Evolutionary conservation across 2,113 vertebrate species (phyloP).

Genomic region (Myiopsitta monachus): DNA sequence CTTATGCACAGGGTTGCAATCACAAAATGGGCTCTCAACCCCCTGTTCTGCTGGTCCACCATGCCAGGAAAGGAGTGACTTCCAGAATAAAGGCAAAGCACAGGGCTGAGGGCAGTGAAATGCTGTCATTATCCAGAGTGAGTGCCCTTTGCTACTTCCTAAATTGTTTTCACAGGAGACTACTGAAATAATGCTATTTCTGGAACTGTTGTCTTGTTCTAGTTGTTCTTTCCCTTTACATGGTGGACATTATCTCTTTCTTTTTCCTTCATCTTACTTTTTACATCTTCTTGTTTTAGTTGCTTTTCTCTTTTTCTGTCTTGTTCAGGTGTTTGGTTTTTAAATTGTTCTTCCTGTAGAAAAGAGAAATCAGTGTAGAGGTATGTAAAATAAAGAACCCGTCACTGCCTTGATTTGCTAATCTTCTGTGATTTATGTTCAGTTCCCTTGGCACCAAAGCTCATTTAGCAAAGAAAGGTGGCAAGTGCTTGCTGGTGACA

Average conservation of each 20-base stretch:
- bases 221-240: neutral
- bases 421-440: neutral
- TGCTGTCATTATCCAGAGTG: neutral
- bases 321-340: neutral
- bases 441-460: neutral
- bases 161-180: neutral
- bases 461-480: neutral
- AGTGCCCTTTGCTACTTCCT: neutral
- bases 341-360: neutral
- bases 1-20: neutral
- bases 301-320: neutral
- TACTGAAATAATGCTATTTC: constrained; percentile 1
- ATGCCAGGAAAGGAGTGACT: neutral
- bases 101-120: neutral
- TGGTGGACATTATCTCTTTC: neutral
- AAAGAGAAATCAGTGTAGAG: neutral
- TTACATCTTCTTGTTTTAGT: neutral
- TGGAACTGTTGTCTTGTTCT: neutral
- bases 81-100: neutral
- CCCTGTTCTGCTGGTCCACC: neutral
- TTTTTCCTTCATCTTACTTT: neutral
- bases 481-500: neutral
- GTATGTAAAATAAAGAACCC: neutral
- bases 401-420: neutral
- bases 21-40: neutral